Evolutionary conservation across 2,797 vertebrate species (phyloP).

Genomic region (Liasis olivaceus): DNA sequence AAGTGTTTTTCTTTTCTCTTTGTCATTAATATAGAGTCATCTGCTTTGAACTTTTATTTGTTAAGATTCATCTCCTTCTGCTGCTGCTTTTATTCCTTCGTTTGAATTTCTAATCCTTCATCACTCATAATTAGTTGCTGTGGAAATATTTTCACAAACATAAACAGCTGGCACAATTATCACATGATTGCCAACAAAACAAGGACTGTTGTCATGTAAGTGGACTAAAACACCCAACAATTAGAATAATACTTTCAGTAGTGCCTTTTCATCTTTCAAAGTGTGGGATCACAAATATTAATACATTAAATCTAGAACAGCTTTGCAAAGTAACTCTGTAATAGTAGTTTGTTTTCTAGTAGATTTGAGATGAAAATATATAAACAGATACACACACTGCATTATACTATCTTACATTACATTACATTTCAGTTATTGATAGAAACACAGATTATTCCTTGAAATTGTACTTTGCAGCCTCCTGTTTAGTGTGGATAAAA

Average conservation of each 20-base stretch:
- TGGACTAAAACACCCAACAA: slow-evolving; percentile 55
- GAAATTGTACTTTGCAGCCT: neutral
- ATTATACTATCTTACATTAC: too few relatives aligned
- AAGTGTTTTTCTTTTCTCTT: slow-evolving; percentile 1
- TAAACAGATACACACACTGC: too few relatives aligned
- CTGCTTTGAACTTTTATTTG: slow-evolving; percentile 30
- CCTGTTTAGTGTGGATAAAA: too few relatives aligned
- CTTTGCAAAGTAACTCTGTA: slow-evolving; percentile 49
- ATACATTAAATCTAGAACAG: slow-evolving; percentile 25
- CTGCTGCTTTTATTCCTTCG: slow-evolving; percentile 43
- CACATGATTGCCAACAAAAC: slow-evolving; percentile 71
- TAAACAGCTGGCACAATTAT: slow-evolving; percentile 63
- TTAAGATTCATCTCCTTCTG: slow-evolving; percentile 54
- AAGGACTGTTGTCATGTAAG: slow-evolving; percentile 70
- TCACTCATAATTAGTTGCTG: slow-evolving; percentile 69
- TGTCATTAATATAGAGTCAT: slow-evolving; percentile 29
- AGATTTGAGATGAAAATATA: slow-evolving; percentile 40
- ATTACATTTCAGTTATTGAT: neutral
- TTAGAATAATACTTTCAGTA: slow-evolving; percentile 53
- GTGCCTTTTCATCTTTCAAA: slow-evolving; percentile 58
- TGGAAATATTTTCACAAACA: slow-evolving; percentile 68
- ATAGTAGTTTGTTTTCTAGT: slow-evolving; percentile 49
- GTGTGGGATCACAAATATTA: slow-evolving; percentile 49
- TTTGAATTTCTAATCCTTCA: slow-evolving; percentile 59
- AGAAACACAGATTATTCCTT: neutral